These are phyloP conservation scores for Papilio demoleus DNA, from an alignment of 2,888 invertebrate genomes.

Conservation along the genomic window DNA sequence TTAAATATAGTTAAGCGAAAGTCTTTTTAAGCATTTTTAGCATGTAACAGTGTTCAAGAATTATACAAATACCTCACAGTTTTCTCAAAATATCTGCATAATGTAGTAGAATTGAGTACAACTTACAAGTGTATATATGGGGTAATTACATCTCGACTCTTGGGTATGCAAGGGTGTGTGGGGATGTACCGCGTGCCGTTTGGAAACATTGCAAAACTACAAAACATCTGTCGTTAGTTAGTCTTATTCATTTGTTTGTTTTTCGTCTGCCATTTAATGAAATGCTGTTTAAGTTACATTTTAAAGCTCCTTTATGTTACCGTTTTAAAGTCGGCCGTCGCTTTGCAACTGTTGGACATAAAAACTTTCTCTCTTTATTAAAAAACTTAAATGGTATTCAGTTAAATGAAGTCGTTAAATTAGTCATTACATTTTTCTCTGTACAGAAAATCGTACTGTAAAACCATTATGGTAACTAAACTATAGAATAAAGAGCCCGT, in stretches of 20 bases:
- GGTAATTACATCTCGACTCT: constrained; percentile 70
- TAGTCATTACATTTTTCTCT: not conserved
- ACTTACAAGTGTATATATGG: constrained; percentile 67
- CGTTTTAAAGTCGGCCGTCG: not conserved
- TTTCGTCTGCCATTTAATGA: constrained; percentile 69
- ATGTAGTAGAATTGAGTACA: constrained; percentile 43
- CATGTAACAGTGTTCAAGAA: no score
- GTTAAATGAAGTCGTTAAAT: not conserved
- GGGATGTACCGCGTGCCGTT: constrained; percentile 55
- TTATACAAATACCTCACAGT: not conserved
- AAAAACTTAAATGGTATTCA: not conserved
- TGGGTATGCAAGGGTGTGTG: constrained; percentile 39
- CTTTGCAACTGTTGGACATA: not conserved
- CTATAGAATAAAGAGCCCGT: not conserved
- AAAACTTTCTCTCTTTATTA: not conserved
- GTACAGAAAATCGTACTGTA: not conserved
- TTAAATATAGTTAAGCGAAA: no score
- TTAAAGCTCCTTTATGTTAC: constrained; percentile 27
- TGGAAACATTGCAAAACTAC: constrained; percentile 63
- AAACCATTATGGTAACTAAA: not conserved
- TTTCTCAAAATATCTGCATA: constrained; percentile 4
- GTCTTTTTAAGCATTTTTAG: no score
- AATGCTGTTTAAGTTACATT: constrained; percentile 50
- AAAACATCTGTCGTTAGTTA: constrained; percentile 74
- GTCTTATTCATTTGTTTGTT: constrained; percentile 70